Evolutionary conservation across 2,797 vertebrate genomes (phyloP).

Genomic region (Parauchenoglanis ngamensis): DNA sequence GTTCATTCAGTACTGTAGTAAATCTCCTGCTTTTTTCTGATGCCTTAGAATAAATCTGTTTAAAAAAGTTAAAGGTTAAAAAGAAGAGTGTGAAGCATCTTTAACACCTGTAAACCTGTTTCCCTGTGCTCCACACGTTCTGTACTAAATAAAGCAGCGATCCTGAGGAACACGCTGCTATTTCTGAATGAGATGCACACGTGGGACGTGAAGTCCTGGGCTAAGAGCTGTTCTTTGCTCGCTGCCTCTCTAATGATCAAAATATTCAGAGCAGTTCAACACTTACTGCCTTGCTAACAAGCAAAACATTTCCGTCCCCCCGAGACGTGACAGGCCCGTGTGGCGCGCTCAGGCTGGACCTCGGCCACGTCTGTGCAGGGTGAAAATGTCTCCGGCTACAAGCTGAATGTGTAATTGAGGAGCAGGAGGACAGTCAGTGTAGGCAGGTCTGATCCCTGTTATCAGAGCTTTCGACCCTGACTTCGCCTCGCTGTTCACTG

Average conservation of each 20-base stretch:
- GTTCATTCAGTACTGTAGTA: neutral
- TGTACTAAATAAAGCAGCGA: neutral
- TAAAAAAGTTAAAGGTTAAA: neutral
- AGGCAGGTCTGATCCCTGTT: constrained; percentile 22
- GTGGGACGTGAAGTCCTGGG: neutral
- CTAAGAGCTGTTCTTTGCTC: neutral
- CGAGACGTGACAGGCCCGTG: constrained; percentile 2
- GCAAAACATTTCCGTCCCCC: constrained; percentile 26
- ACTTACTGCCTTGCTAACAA: constrained; percentile 9
- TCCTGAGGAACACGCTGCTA: constrained; percentile 4
- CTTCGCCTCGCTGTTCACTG: neutral
- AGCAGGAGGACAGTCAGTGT: constrained; percentile 16
- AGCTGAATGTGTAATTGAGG: constrained; percentile 12
- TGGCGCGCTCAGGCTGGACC: constrained; percentile 3
- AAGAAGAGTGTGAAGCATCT: neutral
- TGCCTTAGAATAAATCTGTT: neutral
- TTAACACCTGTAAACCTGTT: constrained; percentile 1
- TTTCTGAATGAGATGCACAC: constrained; percentile 8
- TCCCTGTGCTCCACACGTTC: too few relatives aligned
- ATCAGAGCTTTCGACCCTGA: constrained; percentile 33
- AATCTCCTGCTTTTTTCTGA: neutral
- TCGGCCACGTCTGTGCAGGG: constrained; percentile 5
- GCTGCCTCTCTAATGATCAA: constrained; percentile 1
- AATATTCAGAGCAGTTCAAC: constrained; percentile 5
- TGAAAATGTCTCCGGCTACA: neutral